These are phyloP conservation scores for Pollenia amentaria DNA, from an alignment of 2,888 invertebrate genomes.

Conservation along the genomic window DNA sequence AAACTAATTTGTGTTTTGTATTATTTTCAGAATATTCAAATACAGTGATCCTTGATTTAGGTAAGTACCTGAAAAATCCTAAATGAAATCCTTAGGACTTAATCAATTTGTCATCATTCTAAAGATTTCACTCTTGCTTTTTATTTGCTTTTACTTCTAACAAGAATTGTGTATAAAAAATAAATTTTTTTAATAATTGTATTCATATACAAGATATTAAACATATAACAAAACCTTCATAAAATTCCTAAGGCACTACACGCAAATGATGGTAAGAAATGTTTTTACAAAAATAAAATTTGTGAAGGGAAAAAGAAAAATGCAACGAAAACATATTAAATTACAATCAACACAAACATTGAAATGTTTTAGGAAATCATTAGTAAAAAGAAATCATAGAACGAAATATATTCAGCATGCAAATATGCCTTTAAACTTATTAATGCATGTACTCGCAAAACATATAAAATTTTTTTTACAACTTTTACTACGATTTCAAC, in stretches of 20 bases:
- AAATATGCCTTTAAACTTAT: background rate
- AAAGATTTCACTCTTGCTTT: too few species aligned
- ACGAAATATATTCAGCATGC: background rate
- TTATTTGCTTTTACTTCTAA: too few species aligned
- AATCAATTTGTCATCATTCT: too few species aligned
- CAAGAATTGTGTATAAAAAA: too few species aligned
- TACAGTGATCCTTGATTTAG: background rate
- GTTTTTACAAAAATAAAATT: background rate
- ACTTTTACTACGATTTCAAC: conserved; percentile 5
- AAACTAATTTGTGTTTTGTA: too few species aligned
- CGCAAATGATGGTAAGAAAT: background rate
- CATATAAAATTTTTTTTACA: conserved; percentile 36
- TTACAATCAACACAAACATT: conserved; percentile 32
- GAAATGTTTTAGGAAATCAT: conserved; percentile 64
- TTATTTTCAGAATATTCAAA: background rate
- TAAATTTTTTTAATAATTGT: too few species aligned
- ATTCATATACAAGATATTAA: background rate
- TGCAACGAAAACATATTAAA: conserved; percentile 1
- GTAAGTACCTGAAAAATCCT: background rate
- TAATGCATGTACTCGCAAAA: conserved; percentile 21
- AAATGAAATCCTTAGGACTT: background rate
- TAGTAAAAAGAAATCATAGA: background rate
- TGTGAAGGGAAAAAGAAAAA: background rate
- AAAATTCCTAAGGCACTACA: background rate
- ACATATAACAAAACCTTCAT: background rate